Base-by-base conservation (phyloP, 2,888 invertebrate genomes). In the Saturnia japonica region DNA sequence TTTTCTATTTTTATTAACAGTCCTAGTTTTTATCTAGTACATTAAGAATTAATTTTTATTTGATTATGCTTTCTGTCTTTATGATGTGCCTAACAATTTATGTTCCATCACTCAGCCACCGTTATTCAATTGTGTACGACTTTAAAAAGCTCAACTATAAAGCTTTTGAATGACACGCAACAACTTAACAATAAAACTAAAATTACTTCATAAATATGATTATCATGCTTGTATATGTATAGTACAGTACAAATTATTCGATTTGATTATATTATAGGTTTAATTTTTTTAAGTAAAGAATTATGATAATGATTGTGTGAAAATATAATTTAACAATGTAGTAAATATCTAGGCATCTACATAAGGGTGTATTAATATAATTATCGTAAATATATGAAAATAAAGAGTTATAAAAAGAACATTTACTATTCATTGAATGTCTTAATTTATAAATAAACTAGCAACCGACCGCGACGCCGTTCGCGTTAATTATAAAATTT, bases 171-270 rank as follows among this genome's bases (percentile, higher is more conserved):
- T 64, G 64, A 64, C 22, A 40, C 40, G 64, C 64, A 40, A 11
- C 40, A 64, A 64, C 64, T 40, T 64, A 34, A 40, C 64, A 64
- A 64, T 64, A 64, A 34, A n/a, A 60, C 57, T 7, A 12, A 60
- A 60, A 60, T 60, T 60, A 28, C 28, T 28, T 28, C 25, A 28
- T 14, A 19, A 60, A 28, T 25, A 60, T 60, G 12, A 60, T 28
- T 60, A 25, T 28, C 57, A 60, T 25, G 25, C 28, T 25, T 22
- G 12, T 25, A 57, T 25, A 60, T 28, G 25, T 60, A 8, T 2
- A 60, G 6, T 14, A 7, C 4, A 28, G 25, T 60, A 14, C 28
- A 28, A 28, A 14, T 28, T 60, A 14, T 60, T 54, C 22, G 22
- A 22, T 60, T 60, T 14, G 28, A 0, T 12, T 9, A 28, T 25